Evolutionary conservation across 2,113 vertebrate species (phyloP), one percentile per base, ranked within the genome.

Genomic region (Planiliza haematocheilus): DNA sequence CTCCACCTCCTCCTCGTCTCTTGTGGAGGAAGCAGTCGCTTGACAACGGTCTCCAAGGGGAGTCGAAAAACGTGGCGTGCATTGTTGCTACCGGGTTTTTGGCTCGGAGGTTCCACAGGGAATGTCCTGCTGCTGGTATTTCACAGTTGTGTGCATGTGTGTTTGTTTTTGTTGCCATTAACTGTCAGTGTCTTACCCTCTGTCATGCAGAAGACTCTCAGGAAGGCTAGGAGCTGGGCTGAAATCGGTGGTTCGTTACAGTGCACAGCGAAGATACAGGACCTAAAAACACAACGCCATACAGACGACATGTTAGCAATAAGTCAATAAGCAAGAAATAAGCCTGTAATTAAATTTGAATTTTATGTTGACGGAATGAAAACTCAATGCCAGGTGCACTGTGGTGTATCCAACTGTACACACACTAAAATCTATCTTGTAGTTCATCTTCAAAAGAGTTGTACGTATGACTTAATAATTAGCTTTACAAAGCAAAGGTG

Each of bases 151-250:
- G 30, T 39, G 63, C 43, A 10, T 41, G 48, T 42, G 12, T 13
- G 58, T 46, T 41, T 59, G 16, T 38, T 2, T 10, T 21, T 59
- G 39, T 13, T 17, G 4, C 18, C n/a, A 18, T 30, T 17, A 4
- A 37, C 11, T 73, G 70, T 81, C 36, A 14, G 42, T 37, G 30
- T 63, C 84, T 94, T 93, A 99, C 98, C 98, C 93, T 99, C 98
- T 0, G 92, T 97, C 98, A 99, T 99, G 92, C 97, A 99, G 94
- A 99, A 99, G 5, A 99, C 97, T 42, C 97, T 93, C 39, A 99
- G 95, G 79, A 99, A 99, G 83, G 98, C 98, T 74, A 99, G 91
- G 21, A 99, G 96, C 84, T 99, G 98, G 56, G 98, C 96, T 17
- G 97, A 97, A 68, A 99, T 96, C 9, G 97, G 97, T 0, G 96